Conservation (phyloP, 2,888 invertebrate species). For the Nemurella pictetii region DNA sequence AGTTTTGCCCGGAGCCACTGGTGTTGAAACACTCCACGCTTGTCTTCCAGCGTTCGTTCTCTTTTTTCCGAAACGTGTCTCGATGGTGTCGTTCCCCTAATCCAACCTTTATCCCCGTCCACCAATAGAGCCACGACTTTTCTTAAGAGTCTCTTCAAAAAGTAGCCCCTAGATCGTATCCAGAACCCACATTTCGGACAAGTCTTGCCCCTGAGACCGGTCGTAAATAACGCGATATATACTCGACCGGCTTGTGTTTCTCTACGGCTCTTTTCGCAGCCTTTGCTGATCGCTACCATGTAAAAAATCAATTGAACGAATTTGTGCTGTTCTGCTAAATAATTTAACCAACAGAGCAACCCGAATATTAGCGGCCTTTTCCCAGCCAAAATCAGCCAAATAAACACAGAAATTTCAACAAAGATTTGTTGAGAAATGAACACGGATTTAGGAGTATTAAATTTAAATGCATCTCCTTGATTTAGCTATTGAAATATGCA, state of each 20-base stretch:
- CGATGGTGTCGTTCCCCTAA: slow-evolving; percentile 26
- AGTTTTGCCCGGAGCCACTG: background rate
- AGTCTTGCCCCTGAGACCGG: slow-evolving; percentile 19
- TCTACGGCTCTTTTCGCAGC: background rate
- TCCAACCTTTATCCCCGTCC: slow-evolving; percentile 30
- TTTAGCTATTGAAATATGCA: no score
- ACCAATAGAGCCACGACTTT: slow-evolving; percentile 26
- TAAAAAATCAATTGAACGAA: slow-evolving; percentile 11
- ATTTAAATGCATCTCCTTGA: no score
- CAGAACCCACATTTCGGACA: slow-evolving; percentile 24
- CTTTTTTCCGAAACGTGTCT: slow-evolving; percentile 24
- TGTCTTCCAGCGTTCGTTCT: slow-evolving; percentile 14
- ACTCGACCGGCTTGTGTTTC: background rate
- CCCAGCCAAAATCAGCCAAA: no score
- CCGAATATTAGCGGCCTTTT: background rate
- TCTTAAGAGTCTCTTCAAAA: slow-evolving; percentile 37
- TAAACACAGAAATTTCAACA: no score
- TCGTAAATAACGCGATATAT: background rate
- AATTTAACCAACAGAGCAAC: background rate
- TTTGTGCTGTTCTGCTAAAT: background rate
- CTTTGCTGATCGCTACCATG: background rate
- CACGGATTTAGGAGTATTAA: no score
- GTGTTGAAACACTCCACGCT: slow-evolving; percentile 21
- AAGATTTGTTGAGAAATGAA: no score
- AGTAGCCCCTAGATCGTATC: slow-evolving; percentile 33